Evolutionary conservation across 2,888 invertebrate genomes (phyloP).

Genomic region (Eudemis profundana): DNA sequence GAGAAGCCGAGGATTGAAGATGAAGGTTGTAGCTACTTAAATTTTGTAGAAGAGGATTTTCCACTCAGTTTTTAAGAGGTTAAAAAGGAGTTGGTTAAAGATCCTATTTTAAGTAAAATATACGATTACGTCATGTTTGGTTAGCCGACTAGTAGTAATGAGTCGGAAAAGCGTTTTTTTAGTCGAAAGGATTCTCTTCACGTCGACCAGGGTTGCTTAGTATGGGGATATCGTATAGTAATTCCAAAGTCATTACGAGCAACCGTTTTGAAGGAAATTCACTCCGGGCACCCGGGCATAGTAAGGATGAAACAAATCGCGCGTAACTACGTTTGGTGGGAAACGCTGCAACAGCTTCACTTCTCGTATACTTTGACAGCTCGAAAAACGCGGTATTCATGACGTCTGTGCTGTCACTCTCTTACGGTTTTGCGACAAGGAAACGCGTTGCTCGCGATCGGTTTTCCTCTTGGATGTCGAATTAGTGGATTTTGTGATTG

Average conservation of each 20-base stretch:
- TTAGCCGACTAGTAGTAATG: constrained; percentile 34
- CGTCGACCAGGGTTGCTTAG: constrained; percentile 42
- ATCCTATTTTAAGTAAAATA: constrained; percentile 38
- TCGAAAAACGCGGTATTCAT: too few species aligned
- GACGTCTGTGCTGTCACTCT: too few species aligned
- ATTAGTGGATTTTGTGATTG: too few species aligned
- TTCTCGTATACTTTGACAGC: too few species aligned
- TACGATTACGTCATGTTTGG: constrained; percentile 42
- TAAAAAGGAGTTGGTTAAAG: constrained; percentile 38
- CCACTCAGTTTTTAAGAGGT: constrained; percentile 42
- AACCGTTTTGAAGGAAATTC: constrained; percentile 45
- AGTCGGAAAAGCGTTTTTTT: constrained; percentile 23
- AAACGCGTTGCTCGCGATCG: too few species aligned
- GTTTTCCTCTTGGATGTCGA: too few species aligned
- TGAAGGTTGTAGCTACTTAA: constrained; percentile 34
- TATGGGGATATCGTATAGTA: constrained; percentile 48
- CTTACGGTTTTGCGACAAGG: too few species aligned
- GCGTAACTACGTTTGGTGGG: constrained; percentile 50
- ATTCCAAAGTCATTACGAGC: constrained; percentile 42
- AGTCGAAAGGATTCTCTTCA: constrained; percentile 31
- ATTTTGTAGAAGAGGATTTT: constrained; percentile 37
- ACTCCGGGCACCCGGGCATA: constrained; percentile 46
- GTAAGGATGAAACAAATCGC: constrained; percentile 50
- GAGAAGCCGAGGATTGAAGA: neutral
- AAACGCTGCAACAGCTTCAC: too few species aligned